Conservation (phyloP, 2,888 invertebrate species). For the Leucophenga maculata region DNA sequence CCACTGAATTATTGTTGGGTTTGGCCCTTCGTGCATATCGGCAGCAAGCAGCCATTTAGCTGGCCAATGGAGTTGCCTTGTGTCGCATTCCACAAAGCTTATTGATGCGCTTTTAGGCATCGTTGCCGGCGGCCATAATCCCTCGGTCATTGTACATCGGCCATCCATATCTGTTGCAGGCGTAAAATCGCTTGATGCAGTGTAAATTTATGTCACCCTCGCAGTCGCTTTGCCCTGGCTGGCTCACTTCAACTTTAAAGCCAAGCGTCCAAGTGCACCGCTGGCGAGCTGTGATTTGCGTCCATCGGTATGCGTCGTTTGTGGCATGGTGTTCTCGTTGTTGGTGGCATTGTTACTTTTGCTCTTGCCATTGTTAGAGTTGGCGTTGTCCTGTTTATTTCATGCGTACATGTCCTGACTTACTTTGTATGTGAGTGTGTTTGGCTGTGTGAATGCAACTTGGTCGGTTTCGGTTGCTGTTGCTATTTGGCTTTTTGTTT, state of each 20-base stretch:
- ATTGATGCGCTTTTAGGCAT: neutral
- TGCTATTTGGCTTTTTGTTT: neutral
- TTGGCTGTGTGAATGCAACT: no score
- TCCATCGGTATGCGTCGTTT: no score
- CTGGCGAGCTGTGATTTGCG: no score
- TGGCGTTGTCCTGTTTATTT: neutral
- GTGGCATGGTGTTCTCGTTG: neutral
- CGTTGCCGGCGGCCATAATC: neutral
- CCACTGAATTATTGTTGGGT: constrained; percentile 63
- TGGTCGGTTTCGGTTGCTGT: neutral
- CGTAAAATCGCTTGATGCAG: neutral
- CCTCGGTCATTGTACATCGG: neutral
- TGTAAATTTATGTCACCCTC: no score
- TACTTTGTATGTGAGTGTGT: neutral
- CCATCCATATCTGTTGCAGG: neutral
- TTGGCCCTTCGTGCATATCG: constrained; percentile 2
- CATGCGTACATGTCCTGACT: no score
- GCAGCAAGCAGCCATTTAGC: neutral
- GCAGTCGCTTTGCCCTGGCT: no score
- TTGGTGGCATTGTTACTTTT: neutral
- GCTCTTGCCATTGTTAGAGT: neutral
- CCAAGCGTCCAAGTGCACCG: no score
- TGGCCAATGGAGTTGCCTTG: neutral
- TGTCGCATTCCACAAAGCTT: neutral
- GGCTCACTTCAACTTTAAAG: no score